Conservation (phyloP, 2,888 invertebrate species). For the Philopedon plagiatum region DNA sequence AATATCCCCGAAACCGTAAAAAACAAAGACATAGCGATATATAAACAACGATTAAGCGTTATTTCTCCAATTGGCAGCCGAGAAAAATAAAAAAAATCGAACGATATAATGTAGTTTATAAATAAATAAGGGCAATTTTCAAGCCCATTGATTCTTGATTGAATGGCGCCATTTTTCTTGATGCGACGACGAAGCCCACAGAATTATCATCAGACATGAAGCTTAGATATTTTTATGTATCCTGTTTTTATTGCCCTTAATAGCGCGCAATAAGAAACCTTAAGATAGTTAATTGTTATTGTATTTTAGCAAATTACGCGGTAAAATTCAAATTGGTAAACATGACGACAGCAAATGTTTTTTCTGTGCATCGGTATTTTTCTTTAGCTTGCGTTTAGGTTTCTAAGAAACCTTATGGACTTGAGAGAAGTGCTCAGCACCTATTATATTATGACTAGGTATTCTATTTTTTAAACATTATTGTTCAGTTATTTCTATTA, state of each 20-base stretch:
- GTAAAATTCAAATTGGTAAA: too few relatives aligned
- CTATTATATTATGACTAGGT: too few relatives aligned
- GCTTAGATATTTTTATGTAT: not conserved
- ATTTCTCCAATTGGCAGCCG: not conserved
- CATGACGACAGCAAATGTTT: too few relatives aligned
- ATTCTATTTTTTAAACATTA: too few relatives aligned
- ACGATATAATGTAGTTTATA: not conserved
- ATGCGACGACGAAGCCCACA: not conserved
- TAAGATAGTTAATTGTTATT: not conserved
- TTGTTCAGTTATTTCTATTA: too few relatives aligned
- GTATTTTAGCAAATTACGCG: too few relatives aligned
- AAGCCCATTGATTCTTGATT: conserved; percentile 2
- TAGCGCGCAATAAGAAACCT: not conserved
- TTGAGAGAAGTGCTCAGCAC: too few relatives aligned
- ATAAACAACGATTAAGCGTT: not conserved
- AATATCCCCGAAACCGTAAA: not conserved
- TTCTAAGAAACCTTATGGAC: too few relatives aligned
- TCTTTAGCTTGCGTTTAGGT: too few relatives aligned
- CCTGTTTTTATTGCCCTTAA: not conserved
- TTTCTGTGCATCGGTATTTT: too few relatives aligned
- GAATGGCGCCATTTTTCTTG: not conserved
- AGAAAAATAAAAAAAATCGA: not conserved
- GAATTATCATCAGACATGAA: not conserved
- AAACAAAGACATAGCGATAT: not conserved
- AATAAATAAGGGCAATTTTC: not conserved